Conservation (phyloP, 2,797 vertebrate genomes). For the Acrossocheilus wenchowensis region DNA sequence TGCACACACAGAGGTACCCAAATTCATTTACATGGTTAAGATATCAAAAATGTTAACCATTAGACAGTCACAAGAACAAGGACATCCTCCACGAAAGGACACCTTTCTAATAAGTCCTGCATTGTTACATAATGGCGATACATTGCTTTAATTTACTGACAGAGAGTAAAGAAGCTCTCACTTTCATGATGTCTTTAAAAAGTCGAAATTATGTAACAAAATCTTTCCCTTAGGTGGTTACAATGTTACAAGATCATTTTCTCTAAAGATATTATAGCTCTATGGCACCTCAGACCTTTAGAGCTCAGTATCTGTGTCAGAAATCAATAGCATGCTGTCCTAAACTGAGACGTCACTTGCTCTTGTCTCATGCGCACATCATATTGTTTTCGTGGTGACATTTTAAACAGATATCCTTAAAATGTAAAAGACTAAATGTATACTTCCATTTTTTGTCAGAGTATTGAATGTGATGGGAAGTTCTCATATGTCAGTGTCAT, state of each 20-base stretch:
- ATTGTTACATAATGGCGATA: neutral
- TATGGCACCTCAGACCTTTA: constrained; percentile 1
- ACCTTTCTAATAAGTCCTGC: neutral
- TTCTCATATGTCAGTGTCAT: constrained; percentile 3
- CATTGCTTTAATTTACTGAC: neutral
- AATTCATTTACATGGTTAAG: neutral
- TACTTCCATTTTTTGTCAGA: constrained; percentile 17
- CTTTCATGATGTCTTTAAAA: neutral
- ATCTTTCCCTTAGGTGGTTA: neutral
- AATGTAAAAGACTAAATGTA: constrained; percentile 15
- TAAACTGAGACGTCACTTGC: neutral
- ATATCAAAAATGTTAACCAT: too few species aligned
- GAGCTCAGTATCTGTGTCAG: neutral
- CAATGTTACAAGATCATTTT: neutral
- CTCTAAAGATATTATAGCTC: neutral
- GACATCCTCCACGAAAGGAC: too few species aligned
- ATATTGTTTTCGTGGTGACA: neutral
- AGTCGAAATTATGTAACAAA: neutral
- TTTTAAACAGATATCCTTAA: constrained; percentile 5
- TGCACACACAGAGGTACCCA: neutral
- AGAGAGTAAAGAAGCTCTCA: neutral
- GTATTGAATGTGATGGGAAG: constrained; percentile 3
- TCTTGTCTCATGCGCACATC: neutral
- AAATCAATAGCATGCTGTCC: constrained; percentile 8
- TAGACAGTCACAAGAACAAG: too few species aligned